Percentiles rank a stretch among this genome's conserved stretches.
These are phyloP conservation scores for Gnathonemus echidnorhynchus DNA, from an alignment of 2,113 vertebrate genomes.

Conservation along the genomic window DNA sequence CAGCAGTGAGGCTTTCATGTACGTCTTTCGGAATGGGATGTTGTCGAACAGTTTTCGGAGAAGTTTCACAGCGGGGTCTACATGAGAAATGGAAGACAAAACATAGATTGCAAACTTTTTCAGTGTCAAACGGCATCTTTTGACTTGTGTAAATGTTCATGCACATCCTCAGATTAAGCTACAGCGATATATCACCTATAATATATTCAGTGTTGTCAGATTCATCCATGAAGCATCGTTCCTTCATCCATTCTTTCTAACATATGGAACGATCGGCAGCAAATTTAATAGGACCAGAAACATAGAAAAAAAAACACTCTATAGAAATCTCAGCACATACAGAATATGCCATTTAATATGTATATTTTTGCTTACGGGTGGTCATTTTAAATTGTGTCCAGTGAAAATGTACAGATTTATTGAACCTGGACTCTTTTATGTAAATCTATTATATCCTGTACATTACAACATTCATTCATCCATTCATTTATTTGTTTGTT, in stretches of 20 bases:
- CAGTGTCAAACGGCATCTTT: not conserved
- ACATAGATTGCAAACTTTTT: not conserved
- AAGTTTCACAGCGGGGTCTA: not conserved
- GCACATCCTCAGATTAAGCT: not conserved
- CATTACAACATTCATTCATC: not conserved
- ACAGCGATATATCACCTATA: not conserved
- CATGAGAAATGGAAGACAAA: not conserved
- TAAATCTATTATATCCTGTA: not conserved
- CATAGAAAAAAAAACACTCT: not conserved
- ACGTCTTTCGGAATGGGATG: not conserved
- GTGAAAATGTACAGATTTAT: not conserved
- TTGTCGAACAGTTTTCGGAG: not conserved
- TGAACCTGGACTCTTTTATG: not conserved
- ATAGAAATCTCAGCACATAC: not conserved
- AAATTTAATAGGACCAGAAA: not conserved
- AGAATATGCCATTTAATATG: not conserved
- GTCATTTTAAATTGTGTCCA: not conserved
- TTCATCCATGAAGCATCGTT: not conserved
- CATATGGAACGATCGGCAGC: not conserved
- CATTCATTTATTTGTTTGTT: not conserved
- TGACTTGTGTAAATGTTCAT: not conserved
- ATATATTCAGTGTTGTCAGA: not conserved
- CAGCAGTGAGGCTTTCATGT: constrained; percentile 6
- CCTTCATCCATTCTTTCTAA: not conserved
- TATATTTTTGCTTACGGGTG: not conserved